Percentiles rank a stretch among this genome's conserved stretches.
phyloP scores from a whole-genome alignment of 2,888 invertebrate species.

The Drosophila barbarae region DNA sequence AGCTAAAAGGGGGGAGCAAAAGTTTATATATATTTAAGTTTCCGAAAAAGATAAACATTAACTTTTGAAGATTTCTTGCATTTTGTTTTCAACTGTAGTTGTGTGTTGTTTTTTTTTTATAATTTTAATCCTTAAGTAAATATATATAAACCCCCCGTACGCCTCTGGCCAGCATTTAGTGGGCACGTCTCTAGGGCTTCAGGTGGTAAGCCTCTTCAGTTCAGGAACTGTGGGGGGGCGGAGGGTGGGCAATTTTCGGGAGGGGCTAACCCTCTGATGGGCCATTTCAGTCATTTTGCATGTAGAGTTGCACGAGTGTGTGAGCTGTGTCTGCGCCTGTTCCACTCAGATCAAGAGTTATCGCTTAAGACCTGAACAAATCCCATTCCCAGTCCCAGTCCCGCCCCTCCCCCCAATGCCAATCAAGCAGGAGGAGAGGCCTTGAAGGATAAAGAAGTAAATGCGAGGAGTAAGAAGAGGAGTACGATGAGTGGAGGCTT shows the following conservation, averaged over 20 bases:
- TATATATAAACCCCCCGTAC: not conserved
- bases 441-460: conserved; percentile 4
- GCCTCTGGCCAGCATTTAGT: conserved; percentile 26
- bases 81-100: not conserved
- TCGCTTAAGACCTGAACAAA: conserved; percentile 17
- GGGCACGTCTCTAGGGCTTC: conserved; percentile 38
- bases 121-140: not conserved
- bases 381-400: conserved; percentile 8
- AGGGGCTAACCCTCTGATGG: conserved; percentile 27
- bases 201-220: conserved; percentile 36
- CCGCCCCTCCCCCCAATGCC: not conserved
- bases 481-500: conserved; percentile 21
- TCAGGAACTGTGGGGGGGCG: conserved; percentile 1
- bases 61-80: not conserved
- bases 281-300: conserved; percentile 34
- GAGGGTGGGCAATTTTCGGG: not conserved
- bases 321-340: conserved; percentile 23
- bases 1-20: not conserved
- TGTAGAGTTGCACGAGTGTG: conserved; percentile 26
- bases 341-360: conserved; percentile 32
- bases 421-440: conserved; percentile 9
- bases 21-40: not conserved
- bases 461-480: conserved; percentile 15
- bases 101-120: not conserved
- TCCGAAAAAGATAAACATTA: not conserved